A percentile compares a stretch with the other conserved stretches of the same genome.
These are phyloP conservation scores for Papilio aristodemus DNA, from an alignment of 1,140 invertebrate species.

Conservation along the genomic window DNA sequence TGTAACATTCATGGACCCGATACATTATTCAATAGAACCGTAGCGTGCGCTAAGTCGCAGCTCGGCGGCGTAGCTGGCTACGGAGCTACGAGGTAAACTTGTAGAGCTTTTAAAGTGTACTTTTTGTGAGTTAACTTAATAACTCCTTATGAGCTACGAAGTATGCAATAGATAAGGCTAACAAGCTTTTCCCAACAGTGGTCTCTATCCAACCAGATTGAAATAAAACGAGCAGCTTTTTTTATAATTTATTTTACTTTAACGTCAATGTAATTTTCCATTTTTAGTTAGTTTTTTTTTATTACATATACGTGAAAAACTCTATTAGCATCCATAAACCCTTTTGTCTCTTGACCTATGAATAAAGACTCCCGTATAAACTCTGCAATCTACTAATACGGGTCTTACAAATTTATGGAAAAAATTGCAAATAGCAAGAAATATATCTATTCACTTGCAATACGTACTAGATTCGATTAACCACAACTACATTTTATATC, in stretches of 20 bases:
- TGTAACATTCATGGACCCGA: not conserved
- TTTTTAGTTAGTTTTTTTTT: no score
- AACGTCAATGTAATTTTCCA: no score
- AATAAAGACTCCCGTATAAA: conserved; percentile 53
- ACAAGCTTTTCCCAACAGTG: no score
- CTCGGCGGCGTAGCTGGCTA: not conserved
- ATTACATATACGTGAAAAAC: conserved; percentile 37
- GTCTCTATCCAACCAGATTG: no score
- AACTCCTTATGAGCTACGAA: no score
- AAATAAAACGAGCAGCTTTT: no score
- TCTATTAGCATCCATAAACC: conserved; percentile 46
- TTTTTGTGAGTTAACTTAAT: no score
- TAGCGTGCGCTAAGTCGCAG: not conserved
- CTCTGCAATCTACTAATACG: conserved; percentile 50
- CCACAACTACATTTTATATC: conserved; percentile 33
- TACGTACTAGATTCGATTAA: conserved; percentile 38
- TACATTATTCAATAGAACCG: conserved; percentile 9
- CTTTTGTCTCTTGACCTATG: conserved; percentile 54
- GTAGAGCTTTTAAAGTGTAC: not conserved
- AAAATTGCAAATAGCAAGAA: conserved; percentile 30
- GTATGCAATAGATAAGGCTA: no score
- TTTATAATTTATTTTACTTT: no score
- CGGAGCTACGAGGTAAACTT: not conserved
- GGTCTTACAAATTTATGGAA: conserved; percentile 43
- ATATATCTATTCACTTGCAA: conserved; percentile 29